Evolutionary conservation across 2,797 vertebrate genomes (phyloP).

Genomic region (Danio albolineatus): DNA sequence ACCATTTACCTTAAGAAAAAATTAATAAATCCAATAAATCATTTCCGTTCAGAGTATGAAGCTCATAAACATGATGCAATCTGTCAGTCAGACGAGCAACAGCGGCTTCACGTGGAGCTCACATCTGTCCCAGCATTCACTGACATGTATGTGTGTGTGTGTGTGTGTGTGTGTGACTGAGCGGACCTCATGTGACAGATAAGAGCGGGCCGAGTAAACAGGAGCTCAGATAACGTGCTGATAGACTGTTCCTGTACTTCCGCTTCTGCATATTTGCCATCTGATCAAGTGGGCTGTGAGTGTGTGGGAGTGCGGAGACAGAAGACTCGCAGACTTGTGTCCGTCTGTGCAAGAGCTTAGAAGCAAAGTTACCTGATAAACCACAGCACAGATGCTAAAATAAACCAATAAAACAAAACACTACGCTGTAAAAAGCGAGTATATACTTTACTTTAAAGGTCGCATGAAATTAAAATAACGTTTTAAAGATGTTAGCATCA

Average conservation of each 20-base stretch:
- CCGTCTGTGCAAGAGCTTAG: conserved; percentile 8
- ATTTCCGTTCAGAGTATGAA: neutral
- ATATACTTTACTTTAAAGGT: no score
- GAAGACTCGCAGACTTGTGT: conserved; percentile 33
- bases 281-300: conserved; percentile 62
- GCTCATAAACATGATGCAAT: neutral
- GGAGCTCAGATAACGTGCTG: conserved; percentile 78
- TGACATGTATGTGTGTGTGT: conserved; percentile 74
- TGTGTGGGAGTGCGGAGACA: conserved; percentile 40
- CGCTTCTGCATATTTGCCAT: conserved; percentile 77
- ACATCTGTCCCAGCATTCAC: conserved; percentile 53
- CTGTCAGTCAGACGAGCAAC: neutral
- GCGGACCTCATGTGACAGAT: conserved; percentile 80
- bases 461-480: no score
- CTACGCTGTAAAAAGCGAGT: no score
- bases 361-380: conserved; percentile 32
- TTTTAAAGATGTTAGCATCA: no score
- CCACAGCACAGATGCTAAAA: conserved; percentile 4
- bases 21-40: no score
- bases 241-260: conserved; percentile 83
- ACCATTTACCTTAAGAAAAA: no score
- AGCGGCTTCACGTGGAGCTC: conserved; percentile 47
- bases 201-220: conserved; percentile 80
- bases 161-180: conserved; percentile 75
- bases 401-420: no score